Percentiles rank a stretch among this genome's conserved stretches.
Conservation (phyloP, 2,113 vertebrate species). For the Cettia cetti region DNA sequence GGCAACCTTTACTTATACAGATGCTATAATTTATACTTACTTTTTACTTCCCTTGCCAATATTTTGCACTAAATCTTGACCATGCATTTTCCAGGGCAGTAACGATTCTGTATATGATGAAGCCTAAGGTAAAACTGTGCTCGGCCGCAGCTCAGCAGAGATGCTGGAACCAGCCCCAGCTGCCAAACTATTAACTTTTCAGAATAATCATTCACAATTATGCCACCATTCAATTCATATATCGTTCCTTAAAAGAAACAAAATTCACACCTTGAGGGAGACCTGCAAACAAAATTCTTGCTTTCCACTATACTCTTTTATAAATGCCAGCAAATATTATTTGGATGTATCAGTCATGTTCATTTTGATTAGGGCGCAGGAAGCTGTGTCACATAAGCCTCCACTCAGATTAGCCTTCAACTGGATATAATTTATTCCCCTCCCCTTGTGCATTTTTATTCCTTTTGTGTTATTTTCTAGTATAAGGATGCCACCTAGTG, state of each 20-base stretch:
- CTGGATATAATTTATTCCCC: neutral
- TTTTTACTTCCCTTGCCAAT: neutral
- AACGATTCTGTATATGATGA: neutral
- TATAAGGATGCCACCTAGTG: conserved; percentile 65
- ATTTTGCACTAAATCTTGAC: neutral
- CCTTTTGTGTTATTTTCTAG: neutral
- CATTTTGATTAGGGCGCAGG: neutral
- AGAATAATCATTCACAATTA: neutral
- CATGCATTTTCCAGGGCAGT: neutral
- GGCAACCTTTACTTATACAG: neutral
- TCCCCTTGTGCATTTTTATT: neutral
- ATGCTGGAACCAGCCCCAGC: neutral
- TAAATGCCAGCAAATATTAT: neutral
- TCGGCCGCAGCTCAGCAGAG: neutral
- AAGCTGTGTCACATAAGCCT: neutral
- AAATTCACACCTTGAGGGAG: neutral
- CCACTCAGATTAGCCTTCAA: neutral
- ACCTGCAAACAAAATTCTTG: neutral
- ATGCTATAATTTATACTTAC: neutral
- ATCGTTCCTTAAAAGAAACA: neutral
- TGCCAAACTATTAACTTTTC: neutral
- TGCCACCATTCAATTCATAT: neutral
- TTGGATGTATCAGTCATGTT: neutral
- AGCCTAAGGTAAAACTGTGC: neutral
- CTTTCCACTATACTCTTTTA: neutral